Evolutionary conservation across 2,113 vertebrate species (phyloP), one percentile per base, ranked within the genome.

Genomic region (Megalops atlanticus): DNA sequence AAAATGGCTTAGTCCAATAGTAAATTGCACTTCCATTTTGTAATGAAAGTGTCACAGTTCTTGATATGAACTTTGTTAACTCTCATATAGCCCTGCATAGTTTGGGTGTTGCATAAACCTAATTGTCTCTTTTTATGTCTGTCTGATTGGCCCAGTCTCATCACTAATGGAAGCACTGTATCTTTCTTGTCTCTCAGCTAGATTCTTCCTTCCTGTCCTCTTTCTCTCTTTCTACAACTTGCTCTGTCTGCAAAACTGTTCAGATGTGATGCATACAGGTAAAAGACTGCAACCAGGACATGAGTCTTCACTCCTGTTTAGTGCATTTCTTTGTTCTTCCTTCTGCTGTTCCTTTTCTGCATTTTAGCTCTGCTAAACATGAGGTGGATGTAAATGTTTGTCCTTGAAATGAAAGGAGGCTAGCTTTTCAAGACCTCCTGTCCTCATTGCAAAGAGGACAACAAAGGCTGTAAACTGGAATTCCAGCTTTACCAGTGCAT

Each of bases 111-210:
- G 24, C n/a, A 58, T 5, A 58, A 58, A 58, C 52, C 3, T 6
- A 58, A 8, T 58, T 58, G 21, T 58, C 52, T n/a, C 18, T 8
- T 58, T 58, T 0, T 58, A 4, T 58, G 52, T 24, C 21, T n/a
- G 21, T 21, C 4, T 58, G 52, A 24, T 58, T 11, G 2, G 31
- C 27, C 2, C 84, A 85, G 82, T 86, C 86, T 83, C n/a, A 31
- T 86, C 83, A 84, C 71, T 83, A 80, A 93, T 90, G 94, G 76
- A 94, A 93, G 90, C 86, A 87, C 82, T 84, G 86, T 87, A 86
- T 92, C 93, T 90, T 91, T 83, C 94, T 86, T 93, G 84, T 87
- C 83, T 85, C n/a, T 85, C 77, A 47, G 68, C 81, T 89, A 90
- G 87, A 90, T 85, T 87, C 79, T 84, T 82, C 70, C 80, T 71